Conservation (phyloP, 2,888 invertebrate species). For the Amphipyra berbera region DNA sequence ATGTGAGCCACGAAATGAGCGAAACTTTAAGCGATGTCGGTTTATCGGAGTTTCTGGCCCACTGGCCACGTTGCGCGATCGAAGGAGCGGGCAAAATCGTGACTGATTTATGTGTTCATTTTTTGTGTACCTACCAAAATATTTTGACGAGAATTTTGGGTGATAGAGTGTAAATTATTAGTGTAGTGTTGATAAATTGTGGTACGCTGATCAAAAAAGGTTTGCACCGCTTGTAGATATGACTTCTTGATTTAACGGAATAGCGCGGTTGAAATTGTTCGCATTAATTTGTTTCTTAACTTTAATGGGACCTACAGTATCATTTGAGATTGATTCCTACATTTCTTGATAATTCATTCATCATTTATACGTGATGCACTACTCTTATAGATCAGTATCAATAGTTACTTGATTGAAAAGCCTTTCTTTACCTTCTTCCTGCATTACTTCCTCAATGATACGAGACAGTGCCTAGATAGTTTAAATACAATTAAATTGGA, state of each 20-base stretch:
- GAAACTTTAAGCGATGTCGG: constrained; percentile 31
- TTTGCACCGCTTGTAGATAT: not conserved
- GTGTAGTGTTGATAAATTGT: constrained; percentile 15
- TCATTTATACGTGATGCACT: too few relatives aligned
- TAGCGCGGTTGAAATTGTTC: too few relatives aligned
- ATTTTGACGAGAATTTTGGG: constrained; percentile 18
- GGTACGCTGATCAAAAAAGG: not conserved
- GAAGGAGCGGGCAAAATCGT: constrained; percentile 22
- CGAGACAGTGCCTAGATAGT: too few relatives aligned
- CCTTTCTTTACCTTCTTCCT: too few relatives aligned
- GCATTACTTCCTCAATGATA: too few relatives aligned
- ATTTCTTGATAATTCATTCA: too few relatives aligned
- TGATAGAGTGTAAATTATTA: constrained; percentile 21
- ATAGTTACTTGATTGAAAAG: too few relatives aligned
- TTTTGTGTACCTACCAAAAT: constrained; percentile 21
- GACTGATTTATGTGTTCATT: constrained; percentile 47
- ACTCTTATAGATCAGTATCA: too few relatives aligned
- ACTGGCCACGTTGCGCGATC: constrained; percentile 34
- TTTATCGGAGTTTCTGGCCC: constrained; percentile 57
- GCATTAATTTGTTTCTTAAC: too few relatives aligned
- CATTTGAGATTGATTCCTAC: too few relatives aligned
- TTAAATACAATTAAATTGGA: too few relatives aligned
- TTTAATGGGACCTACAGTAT: too few relatives aligned
- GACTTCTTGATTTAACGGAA: not conserved
- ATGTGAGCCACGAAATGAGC: constrained; percentile 32